Base-by-base conservation (phyloP, 2,888 invertebrate genomes). In the Drosophila koepferae region DNA sequence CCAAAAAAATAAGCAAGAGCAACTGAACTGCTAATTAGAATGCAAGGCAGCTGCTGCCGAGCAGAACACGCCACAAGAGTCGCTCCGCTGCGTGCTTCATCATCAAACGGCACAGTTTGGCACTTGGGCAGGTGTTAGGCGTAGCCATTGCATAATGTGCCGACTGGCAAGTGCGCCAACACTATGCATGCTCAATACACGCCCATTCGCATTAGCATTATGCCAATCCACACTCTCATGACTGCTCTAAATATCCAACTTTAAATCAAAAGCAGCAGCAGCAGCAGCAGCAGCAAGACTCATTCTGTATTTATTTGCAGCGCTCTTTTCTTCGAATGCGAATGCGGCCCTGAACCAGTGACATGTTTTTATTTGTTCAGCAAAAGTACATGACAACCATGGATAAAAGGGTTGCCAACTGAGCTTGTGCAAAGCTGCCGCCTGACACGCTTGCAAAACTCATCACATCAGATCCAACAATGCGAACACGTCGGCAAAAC, bases 341-440 rank as follows among this genome's bases (percentile, higher is more conserved):
- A n/a, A n/a, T 12, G 61, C 69, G 89, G 56, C 87, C 90, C 84
- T 89, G 86, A 86, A 88, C 90, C 79, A 86, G 81, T 86, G 83
- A 90, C 86, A 86, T 86, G 77, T 88, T 88, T 90, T 75, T 74
- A 63, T 55, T 40, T 54, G 58, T 36, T 63, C 41, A 23, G 36
- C 44, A 40, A 53, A 58, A 56, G 43, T 54, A 70, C 59, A 59
- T 8, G 18, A 28, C 56, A 49, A 65, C 70, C 55, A 56, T 63
- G 58, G 20, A 34, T 51, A 46, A 48, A 67, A 10, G 40, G 58
- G 40, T 16, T 53, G 20, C 20, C 44, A 20, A 20, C 51, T 41
- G 54, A 20, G 51, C 28, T 31, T 43, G 54, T 23, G 54, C 60
- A 58, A 54, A 61, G 48, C 51, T 36, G 56, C 6, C 40, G 65